phyloP scores from a whole-genome alignment of 2,888 invertebrate species.

The Macrophya alboannulata region DNA sequence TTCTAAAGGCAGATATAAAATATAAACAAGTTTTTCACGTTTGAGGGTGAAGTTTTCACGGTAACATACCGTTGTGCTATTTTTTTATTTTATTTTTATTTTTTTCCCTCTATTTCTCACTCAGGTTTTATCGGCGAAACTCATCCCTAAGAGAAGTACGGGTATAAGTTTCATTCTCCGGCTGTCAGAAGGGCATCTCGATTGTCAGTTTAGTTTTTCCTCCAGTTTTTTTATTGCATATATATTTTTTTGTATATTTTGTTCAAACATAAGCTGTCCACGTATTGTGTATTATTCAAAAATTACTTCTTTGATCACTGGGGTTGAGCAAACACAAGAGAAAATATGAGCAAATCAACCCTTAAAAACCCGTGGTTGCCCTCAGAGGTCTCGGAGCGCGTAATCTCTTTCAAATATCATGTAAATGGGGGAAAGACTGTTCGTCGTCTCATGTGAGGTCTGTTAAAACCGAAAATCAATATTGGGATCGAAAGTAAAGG shows the following conservation, averaged over 20 bases:
- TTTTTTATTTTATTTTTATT: neutral
- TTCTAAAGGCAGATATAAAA: slow-evolving; percentile 30
- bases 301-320: neutral
- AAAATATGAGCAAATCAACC: slow-evolving; percentile 18
- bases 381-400: slow-evolving; percentile 7
- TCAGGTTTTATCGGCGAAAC: slow-evolving; percentile 18
- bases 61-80: neutral
- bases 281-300: neutral
- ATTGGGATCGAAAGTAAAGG: neutral
- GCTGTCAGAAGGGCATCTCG: neutral
- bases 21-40: slow-evolving; percentile 25
- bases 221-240: slow-evolving; percentile 4
- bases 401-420: slow-evolving; percentile 39
- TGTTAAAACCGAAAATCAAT: slow-evolving; percentile 35
- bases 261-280: neutral
- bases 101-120: neutral
- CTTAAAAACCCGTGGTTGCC: neutral
- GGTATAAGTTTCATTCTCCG: neutral
- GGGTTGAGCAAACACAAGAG: neutral
- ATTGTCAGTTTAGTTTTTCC: neutral
- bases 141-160: neutral
- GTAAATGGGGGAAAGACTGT: slow-evolving; percentile 29
- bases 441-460: slow-evolving; percentile 21
- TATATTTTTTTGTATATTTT: too few species aligned
- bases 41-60: slow-evolving; percentile 26